Evolutionary conservation across 2,888 invertebrate species (phyloP), one percentile per base, ranked within the genome.

Genomic region (Halictus ligatus): DNA sequence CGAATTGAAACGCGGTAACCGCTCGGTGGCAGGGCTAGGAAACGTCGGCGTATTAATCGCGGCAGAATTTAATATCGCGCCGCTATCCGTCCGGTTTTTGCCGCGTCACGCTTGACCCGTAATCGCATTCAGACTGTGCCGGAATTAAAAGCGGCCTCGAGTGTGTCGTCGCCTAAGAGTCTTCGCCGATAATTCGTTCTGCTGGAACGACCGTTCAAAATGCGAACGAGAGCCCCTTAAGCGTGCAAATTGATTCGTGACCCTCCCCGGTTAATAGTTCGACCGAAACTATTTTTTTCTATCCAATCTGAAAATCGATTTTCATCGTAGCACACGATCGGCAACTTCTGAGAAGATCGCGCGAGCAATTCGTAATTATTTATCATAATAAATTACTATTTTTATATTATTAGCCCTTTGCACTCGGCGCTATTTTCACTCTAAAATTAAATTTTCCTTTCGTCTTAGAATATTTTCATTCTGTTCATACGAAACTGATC

Each of bases 51-150:
- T 77, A 77, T 77, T 77, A 77, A 77, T 77, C 69, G 69, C 50
- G 50, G 69, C 40, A 64, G 69, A 77, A 77, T 77, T 77, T 64
- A 77, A 77, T 77, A 50, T 77, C 77, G 48, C 50, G 50, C 40
- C 46, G 58, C 80, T 54, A 50, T 75, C 75, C 67, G 18, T 60
- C 43, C 40, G 46, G 74, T 80, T 75, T 80, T 75, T 75, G 75
- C 75, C 50, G 67, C 64, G 43, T 75, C 75, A 54, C 67, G 35
- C 50, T 48, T 71, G 58, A 29, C 25, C 54, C 73, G 75, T 80
- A 80, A 75, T 75, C 69, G 75, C 50, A 75, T 75, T 80, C 80
- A 48, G 77, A 69, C 50, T n/a, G 58, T 18, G 40, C 50, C 50
- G 21, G 50, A 50, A 77, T 77, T 77, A 77, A 77, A 75, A 21